Evolutionary conservation across 2,888 invertebrate genomes (phyloP).

Genomic region (Oxystoma pomonae): DNA sequence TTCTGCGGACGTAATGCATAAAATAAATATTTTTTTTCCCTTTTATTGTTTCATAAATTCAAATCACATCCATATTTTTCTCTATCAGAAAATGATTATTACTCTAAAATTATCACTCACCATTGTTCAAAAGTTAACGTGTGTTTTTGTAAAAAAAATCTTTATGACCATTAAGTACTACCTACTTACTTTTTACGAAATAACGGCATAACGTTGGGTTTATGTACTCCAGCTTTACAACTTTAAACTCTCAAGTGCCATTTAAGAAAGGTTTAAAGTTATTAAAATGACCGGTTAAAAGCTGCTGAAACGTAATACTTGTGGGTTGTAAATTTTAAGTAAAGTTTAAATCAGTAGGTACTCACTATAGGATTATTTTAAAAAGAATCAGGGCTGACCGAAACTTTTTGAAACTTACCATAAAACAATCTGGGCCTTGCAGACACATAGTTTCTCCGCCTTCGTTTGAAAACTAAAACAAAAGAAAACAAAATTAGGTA

Average conservation of each 20-base stretch:
- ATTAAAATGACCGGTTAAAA: not conserved
- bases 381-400: no score
- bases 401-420: constrained; percentile 58
- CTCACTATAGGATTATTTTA: no score
- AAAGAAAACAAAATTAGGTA: constrained; percentile 43
- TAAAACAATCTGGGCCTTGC: constrained; percentile 68
- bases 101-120: no score
- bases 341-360: not conserved
- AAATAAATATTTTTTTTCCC: no score
- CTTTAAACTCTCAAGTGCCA: not conserved
- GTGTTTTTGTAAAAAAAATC: not conserved
- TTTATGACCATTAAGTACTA: not conserved
- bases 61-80: no score
- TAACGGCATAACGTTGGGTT: not conserved
- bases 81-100: no score
- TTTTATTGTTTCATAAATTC: no score
- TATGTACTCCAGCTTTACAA: not conserved
- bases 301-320: constrained; percentile 6
- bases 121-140: no score
- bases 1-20: no score
- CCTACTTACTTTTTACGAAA: not conserved
- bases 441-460: constrained; percentile 63
- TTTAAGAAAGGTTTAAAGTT: not conserved
- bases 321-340: not conserved
- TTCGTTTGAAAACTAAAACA: constrained; percentile 62